Percentiles rank a stretch among this genome's conserved stretches.
phyloP scores from a whole-genome alignment of 2,888 invertebrate species.

The Brenthis daphne region DNA sequence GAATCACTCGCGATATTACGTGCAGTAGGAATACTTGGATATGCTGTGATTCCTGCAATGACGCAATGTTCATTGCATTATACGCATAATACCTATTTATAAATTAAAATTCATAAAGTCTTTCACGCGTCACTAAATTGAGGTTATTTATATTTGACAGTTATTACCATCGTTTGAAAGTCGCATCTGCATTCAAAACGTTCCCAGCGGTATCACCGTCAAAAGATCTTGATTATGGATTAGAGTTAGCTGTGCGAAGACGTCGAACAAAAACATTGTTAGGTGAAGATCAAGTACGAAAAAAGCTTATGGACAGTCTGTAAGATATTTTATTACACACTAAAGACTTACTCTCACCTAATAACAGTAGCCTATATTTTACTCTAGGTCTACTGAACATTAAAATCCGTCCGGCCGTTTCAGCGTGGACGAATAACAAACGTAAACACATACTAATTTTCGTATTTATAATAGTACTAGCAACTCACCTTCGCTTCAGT shows the following conservation, averaged over 20 bases:
- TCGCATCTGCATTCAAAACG: slow-evolving; percentile 62
- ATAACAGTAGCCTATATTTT: too few species aligned
- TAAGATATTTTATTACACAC: slow-evolving; percentile 44
- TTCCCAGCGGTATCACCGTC: slow-evolving; percentile 55
- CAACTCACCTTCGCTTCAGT: too few species aligned
- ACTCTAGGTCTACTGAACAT: too few species aligned
- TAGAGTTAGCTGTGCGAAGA: slow-evolving; percentile 73
- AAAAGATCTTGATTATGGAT: slow-evolving; percentile 61
- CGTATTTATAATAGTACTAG: too few species aligned
- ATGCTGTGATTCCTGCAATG: not conserved
- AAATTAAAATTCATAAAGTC: not conserved
- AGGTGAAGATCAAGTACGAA: slow-evolving; percentile 68
- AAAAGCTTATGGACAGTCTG: slow-evolving; percentile 63
- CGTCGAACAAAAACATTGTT: slow-evolving; percentile 73
- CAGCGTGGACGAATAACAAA: too few species aligned
- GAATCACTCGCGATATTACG: not conserved
- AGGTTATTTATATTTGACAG: slow-evolving; percentile 45
- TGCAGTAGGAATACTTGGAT: not conserved
- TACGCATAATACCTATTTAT: slow-evolving; percentile 2
- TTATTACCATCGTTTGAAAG: slow-evolving; percentile 67
- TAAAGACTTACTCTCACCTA: too few species aligned
- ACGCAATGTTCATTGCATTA: not conserved
- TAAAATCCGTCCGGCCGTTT: too few species aligned
- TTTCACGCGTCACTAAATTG: not conserved
- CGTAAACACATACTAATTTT: too few species aligned